Conservation (phyloP, 2,797 vertebrate genomes). For the Phrynocephalus guinanensis region DNA sequence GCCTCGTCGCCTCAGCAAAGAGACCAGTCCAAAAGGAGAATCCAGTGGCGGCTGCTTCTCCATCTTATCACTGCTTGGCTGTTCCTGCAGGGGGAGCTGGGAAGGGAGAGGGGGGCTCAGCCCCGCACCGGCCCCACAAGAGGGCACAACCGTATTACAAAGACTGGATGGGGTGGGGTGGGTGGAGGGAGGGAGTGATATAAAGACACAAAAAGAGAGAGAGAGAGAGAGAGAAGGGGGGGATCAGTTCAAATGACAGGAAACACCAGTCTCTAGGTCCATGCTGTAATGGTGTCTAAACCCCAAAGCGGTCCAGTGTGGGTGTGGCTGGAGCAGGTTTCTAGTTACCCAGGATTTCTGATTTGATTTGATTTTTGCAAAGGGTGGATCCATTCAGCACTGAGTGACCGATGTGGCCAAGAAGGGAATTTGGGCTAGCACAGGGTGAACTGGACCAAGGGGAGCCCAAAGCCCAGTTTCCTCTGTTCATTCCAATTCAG, state of each 20-base stretch:
- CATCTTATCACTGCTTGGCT: slow-evolving; percentile 18
- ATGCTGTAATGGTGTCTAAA: background rate
- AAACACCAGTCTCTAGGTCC: background rate
- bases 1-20: slow-evolving; percentile 80
- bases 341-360: too few species aligned
- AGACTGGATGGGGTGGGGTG: slow-evolving; percentile 76
- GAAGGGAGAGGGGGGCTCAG: slow-evolving; percentile 63
- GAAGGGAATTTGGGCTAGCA: too few species aligned
- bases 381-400: background rate
- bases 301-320: background rate
- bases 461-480: background rate
- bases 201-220: background rate
- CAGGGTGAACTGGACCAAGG: background rate
- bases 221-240: background rate
- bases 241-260: background rate
- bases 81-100: slow-evolving; percentile 22
- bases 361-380: background rate
- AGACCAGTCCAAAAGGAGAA: slow-evolving; percentile 78
- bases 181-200: background rate
- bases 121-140: slow-evolving; percentile 84
- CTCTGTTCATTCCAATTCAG: background rate
- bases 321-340: background rate
- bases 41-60: background rate
- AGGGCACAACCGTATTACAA: slow-evolving; percentile 80
- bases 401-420: background rate